Conservation (phyloP, 2,797 vertebrate genomes). For the Meda fulgida region DNA sequence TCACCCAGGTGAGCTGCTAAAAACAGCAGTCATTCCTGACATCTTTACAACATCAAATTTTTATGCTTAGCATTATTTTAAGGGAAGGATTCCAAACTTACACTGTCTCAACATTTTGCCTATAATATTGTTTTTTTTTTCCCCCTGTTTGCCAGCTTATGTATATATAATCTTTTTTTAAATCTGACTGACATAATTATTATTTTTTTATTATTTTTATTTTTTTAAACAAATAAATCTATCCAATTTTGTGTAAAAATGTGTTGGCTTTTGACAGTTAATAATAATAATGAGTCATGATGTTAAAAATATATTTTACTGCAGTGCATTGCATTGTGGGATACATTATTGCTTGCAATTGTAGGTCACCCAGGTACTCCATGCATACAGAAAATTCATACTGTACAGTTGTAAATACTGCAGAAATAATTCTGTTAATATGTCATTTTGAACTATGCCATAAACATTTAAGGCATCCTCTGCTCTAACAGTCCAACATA, state of each 20-base stretch:
- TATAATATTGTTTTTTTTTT: neutral
- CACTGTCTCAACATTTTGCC: neutral
- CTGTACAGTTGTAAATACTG: neutral
- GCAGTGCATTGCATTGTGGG: no score
- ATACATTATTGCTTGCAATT: neutral
- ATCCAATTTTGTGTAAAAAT: neutral
- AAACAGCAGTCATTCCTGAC: neutral
- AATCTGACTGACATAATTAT: neutral
- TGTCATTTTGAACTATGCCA: neutral
- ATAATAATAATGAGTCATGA: neutral
- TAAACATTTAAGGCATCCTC: neutral
- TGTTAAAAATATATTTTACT: no score
- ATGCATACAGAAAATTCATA: neutral
- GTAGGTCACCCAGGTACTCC: neutral
- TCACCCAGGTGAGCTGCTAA: conserved; percentile 83
- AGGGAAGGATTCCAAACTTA: neutral
- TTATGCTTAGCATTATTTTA: neutral
- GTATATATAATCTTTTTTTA: neutral
- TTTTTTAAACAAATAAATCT: neutral
- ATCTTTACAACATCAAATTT: neutral
- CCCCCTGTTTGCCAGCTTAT: neutral
- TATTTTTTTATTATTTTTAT: no score
- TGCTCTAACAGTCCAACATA: neutral
- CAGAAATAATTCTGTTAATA: neutral
- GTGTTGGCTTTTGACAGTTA: no score